A percentile compares a stretch with the other conserved stretches of the same genome.
These are phyloP conservation scores for Coranthus polyacanthus DNA, from an alignment of 2,797 vertebrate species.

Conservation along the genomic window DNA sequence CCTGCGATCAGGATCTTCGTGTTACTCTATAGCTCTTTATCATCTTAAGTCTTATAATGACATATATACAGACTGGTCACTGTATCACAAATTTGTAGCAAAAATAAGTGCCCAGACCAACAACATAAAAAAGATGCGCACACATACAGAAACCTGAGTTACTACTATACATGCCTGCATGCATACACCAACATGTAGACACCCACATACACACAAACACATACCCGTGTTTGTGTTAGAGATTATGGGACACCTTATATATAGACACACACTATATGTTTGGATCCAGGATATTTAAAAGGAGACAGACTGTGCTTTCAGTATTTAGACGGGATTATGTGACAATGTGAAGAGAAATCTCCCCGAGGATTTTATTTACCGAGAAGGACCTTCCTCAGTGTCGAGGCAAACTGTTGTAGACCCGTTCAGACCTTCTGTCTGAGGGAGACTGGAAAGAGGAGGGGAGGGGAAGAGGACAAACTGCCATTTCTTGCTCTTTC, in stretches of 20 bases:
- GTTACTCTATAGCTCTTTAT: slow-evolving; percentile 80
- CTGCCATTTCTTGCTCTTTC: slow-evolving; percentile 82
- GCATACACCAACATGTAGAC: slow-evolving; percentile 71
- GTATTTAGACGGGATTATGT: slow-evolving; percentile 51
- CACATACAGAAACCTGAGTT: slow-evolving; percentile 64
- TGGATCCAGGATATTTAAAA: slow-evolving; percentile 63
- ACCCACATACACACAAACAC: slow-evolving; percentile 62
- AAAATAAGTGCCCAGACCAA: slow-evolving; percentile 88
- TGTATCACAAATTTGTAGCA: slow-evolving; percentile 88
- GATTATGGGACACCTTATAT: slow-evolving; percentile 80
- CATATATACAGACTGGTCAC: slow-evolving; percentile 86
- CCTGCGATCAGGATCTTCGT: slow-evolving; percentile 61
- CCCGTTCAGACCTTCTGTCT: slow-evolving; percentile 58
- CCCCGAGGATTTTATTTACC: slow-evolving; percentile 66
- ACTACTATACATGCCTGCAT: slow-evolving; percentile 68
- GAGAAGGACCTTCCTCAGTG: slow-evolving; percentile 62
- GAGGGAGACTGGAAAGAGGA: slow-evolving; percentile 58
- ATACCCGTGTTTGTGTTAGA: slow-evolving; percentile 68
- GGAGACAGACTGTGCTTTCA: slow-evolving; percentile 69
- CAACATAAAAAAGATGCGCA: slow-evolving; percentile 65
- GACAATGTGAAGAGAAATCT: slow-evolving; percentile 50
- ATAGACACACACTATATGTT: slow-evolving; percentile 61
- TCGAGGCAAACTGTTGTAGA: slow-evolving; percentile 54
- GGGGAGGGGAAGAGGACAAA: slow-evolving; percentile 77
- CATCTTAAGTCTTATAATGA: slow-evolving; percentile 79